Percentiles rank a stretch among this genome's conserved stretches.
These are phyloP conservation scores for Oplegnathus fasciatus DNA, from an alignment of 2,113 vertebrate species.

Conservation along the genomic window DNA sequence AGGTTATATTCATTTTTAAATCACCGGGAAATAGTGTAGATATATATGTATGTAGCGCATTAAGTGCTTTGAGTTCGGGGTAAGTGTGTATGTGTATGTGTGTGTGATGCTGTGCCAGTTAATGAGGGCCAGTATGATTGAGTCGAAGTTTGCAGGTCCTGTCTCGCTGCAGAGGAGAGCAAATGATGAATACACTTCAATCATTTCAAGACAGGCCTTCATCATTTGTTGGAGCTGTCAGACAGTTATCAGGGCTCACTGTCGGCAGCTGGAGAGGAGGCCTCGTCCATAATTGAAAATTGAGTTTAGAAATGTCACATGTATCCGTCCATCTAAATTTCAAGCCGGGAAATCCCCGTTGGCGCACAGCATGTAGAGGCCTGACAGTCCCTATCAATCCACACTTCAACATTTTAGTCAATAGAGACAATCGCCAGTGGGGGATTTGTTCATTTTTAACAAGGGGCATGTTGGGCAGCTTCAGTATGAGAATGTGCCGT, in stretches of 20 bases:
- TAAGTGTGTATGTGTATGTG: neutral
- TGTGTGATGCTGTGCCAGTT: slow-evolving; percentile 36
- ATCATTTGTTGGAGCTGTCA: slow-evolving; percentile 75
- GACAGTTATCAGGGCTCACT: slow-evolving; percentile 73
- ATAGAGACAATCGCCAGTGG: slow-evolving; percentile 48
- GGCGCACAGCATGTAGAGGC: slow-evolving; percentile 44
- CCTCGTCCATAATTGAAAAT: slow-evolving; percentile 77
- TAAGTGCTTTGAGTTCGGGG: slow-evolving; percentile 9
- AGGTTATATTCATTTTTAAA: slow-evolving; percentile 38
- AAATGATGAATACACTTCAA: slow-evolving; percentile 77
- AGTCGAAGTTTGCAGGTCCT: slow-evolving; percentile 50
- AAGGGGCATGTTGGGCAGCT: slow-evolving; percentile 54
- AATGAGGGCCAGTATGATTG: slow-evolving; percentile 67
- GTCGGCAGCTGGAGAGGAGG: slow-evolving; percentile 59
- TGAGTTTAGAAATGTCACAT: slow-evolving; percentile 76
- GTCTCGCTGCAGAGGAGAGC: slow-evolving; percentile 45
- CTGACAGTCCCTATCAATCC: slow-evolving; percentile 71
- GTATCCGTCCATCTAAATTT: slow-evolving; percentile 75
- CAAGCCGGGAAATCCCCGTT: slow-evolving; percentile 61
- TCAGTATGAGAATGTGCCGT: slow-evolving; percentile 17
- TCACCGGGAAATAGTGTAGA: neutral
- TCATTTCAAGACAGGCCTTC: slow-evolving; percentile 71
- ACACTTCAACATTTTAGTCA: slow-evolving; percentile 68
- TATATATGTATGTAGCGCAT: slow-evolving; percentile 12
- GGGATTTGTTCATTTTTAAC: slow-evolving; percentile 71